Base-by-base conservation (phyloP, 2,888 invertebrate species). In the Erpobdella octoculata region DNA sequence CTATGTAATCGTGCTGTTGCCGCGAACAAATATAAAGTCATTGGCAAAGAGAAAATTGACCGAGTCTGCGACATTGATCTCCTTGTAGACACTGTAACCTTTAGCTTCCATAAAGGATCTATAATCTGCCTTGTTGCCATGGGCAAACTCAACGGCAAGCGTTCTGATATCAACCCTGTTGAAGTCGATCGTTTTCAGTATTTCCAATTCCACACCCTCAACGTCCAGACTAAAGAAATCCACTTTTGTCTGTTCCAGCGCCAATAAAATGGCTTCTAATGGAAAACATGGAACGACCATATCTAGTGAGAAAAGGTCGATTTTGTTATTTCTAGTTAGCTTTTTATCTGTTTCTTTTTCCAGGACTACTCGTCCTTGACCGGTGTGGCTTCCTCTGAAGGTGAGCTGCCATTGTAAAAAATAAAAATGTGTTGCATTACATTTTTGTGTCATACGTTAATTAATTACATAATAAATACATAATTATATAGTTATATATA, bases 231-330 rank as follows among this genome's bases (percentile, higher is more conserved):
- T 88, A 76, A 91, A 85, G 80, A 89, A 88, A 83, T 89, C 88
- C 33, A 91, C 86, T 48, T 84, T 85, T 9, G 89, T 86, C 65
- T 88, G 87, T 79, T 89, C 89, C 75, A 89, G 89, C 64, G 91
- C 91, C 78, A 90, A 83, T 81, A 92, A 85, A 75, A 92, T 86
- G 1, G 91, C 90, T 81, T 89, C 90, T 74, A 92, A 85, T 71
- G 92, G 92, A 81, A 91, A 90, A 84, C 92, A 92, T 81, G 90
- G 89, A 75, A 92, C 89, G 21, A 66, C 28, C 25, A 59, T 53
- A 12, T 8, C 41, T n/a, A 8, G 5, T 21, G 53, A 53, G 53
- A 53, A 53, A 28, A 53, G 53, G n/a, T n/a, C n/a, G n/a, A n/a
- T n/a, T n/a, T n/a, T n/a, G n/a, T n/a, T n/a, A n/a, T n/a, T n/a